These are phyloP conservation scores for Pseudolaguvia tuberculata DNA, from an alignment of 2,113 vertebrate genomes.

Conservation along the genomic window DNA sequence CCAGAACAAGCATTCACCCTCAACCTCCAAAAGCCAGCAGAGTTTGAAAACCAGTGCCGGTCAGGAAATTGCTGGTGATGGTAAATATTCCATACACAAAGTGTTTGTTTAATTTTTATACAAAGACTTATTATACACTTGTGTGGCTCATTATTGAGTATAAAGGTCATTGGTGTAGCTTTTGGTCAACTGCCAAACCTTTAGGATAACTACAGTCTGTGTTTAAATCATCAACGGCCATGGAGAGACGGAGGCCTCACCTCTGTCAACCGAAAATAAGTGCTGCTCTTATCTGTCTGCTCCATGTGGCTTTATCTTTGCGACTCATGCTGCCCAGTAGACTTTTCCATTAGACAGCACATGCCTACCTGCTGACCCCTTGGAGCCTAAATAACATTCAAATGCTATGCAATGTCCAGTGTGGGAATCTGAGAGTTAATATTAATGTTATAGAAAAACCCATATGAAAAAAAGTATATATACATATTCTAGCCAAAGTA, in stretches of 20 bases:
- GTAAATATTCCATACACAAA: constrained; percentile 54
- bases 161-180: background rate
- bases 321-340: constrained; percentile 23
- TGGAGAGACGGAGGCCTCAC: constrained; percentile 20
- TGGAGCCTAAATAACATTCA: background rate
- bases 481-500: too few relatives aligned
- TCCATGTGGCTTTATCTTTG: constrained; percentile 42
- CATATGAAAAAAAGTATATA: too few relatives aligned
- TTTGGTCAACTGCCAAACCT: background rate
- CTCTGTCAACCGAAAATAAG: constrained; percentile 23
- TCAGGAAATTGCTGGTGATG: constrained; percentile 66
- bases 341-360: constrained; percentile 26
- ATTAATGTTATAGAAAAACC: background rate
- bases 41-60: constrained; percentile 56
- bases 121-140: background rate
- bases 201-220: background rate
- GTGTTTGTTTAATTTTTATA: too few relatives aligned
- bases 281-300: constrained; percentile 43
- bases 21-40: constrained; percentile 57
- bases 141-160: background rate
- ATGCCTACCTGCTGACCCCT: constrained; percentile 11
- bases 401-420: constrained; percentile 6
- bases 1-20: constrained; percentile 53
- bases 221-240: constrained; percentile 1
- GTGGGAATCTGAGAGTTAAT: background rate